A percentile compares a stretch with the other conserved stretches of the same genome.
Conservation (phyloP, 2,797 vertebrate genomes). For the Cheirogaleus major region DNA sequence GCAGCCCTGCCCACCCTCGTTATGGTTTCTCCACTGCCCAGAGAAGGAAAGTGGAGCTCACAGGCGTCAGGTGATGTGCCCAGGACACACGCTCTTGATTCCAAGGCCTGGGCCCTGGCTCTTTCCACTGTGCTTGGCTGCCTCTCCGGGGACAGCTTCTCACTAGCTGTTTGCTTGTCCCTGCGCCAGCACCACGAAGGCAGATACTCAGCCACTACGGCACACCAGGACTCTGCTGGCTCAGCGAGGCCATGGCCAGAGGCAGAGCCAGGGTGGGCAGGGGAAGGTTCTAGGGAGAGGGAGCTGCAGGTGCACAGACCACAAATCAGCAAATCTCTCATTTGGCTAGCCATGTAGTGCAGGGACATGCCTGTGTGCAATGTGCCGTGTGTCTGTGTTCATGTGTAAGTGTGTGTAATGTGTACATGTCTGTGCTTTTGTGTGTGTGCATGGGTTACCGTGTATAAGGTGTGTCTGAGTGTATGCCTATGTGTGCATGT, state of each 20-base stretch:
- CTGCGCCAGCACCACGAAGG: accelerated
- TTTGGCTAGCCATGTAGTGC: background rate
- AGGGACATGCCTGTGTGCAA: background rate
- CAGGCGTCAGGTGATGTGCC: background rate
- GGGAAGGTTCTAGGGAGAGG: accelerated
- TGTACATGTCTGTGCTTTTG: background rate
- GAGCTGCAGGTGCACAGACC: background rate
- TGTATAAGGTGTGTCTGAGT: background rate
- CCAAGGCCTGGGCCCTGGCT: no score
- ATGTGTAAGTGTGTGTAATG: background rate
- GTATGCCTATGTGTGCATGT: background rate
- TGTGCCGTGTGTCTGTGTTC: background rate
- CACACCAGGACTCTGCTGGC: background rate
- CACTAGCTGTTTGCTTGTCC: background rate
- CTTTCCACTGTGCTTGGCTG: background rate
- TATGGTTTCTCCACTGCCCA: background rate
- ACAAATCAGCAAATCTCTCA: accelerated
- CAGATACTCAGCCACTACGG: accelerated
- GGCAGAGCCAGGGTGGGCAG: accelerated
- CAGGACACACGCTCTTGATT: background rate
- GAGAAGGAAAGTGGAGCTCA: background rate
- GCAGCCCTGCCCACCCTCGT: no score
- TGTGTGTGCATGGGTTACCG: no score
- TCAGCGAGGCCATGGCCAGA: background rate
- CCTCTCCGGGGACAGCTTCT: background rate